phyloP scores from a whole-genome alignment of 2,797 vertebrate species.

The Poecilia velifera region DNA sequence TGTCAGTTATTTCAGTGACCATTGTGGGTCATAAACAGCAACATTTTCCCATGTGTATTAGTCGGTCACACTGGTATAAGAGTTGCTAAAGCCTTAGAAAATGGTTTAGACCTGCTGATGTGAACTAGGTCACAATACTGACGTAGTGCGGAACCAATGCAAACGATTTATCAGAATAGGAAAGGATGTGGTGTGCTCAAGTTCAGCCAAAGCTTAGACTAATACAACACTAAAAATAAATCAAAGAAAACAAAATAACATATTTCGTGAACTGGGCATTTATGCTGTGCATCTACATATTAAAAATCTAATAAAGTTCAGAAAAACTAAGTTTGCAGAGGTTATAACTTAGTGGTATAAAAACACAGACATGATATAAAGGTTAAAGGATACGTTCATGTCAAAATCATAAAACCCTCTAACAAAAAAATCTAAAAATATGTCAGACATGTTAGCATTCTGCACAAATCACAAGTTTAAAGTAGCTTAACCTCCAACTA shows the following conservation, averaged over 20 bases:
- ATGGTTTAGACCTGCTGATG: background rate
- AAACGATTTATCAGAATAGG: background rate
- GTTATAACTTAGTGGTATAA: background rate
- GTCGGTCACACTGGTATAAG: background rate
- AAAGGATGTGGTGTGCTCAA: background rate
- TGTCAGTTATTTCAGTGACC: background rate
- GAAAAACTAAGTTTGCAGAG: background rate
- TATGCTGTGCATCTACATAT: background rate
- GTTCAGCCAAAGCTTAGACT: background rate
- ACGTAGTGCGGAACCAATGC: background rate
- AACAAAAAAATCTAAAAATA: background rate
- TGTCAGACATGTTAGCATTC: background rate
- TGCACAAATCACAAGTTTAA: background rate
- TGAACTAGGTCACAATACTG: background rate
- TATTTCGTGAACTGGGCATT: background rate
- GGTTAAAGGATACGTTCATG: no score
- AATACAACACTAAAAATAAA: background rate
- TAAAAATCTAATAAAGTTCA: background rate
- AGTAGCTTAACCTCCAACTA: background rate
- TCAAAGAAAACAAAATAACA: background rate
- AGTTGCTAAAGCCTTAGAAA: background rate
- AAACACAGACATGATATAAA: background rate
- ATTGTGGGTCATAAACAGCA: background rate
- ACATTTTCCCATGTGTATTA: background rate
- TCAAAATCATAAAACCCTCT: background rate